Conservation (phyloP, 2,797 vertebrate species). For the Brotula barbata region DNA sequence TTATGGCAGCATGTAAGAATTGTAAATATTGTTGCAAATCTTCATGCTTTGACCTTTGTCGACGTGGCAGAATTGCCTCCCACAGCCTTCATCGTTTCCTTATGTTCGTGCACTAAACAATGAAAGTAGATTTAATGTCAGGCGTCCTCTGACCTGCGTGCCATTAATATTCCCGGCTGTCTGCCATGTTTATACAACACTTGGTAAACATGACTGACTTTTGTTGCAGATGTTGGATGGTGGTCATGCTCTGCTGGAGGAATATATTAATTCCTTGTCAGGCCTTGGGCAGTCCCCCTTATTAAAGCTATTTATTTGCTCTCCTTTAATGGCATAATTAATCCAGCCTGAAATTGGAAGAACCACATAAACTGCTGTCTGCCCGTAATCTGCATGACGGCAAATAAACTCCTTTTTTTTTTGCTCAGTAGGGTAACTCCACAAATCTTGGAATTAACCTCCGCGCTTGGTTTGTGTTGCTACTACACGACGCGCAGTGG, state of each 20-base stretch:
- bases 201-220: constrained; percentile 69
- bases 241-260: constrained; percentile 67
- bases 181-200: constrained; percentile 60
- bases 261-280: constrained; percentile 67
- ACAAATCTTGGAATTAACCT: constrained; percentile 4
- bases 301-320: constrained; percentile 73
- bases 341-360: constrained; percentile 73
- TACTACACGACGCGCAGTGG: no score
- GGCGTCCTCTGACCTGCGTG: constrained; percentile 50
- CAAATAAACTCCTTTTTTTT: constrained; percentile 55
- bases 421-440: constrained; percentile 25
- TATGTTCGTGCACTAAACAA: constrained; percentile 47
- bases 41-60: constrained; percentile 29
- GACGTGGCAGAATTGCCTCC: constrained; percentile 42
- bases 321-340: constrained; percentile 69
- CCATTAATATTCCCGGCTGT: constrained; percentile 67
- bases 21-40: not conserved
- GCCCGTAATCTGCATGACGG: constrained; percentile 58
- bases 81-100: constrained; percentile 42
- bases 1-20: not conserved
- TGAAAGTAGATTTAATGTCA: constrained; percentile 62
- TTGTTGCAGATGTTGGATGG: constrained; percentile 65
- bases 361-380: constrained; percentile 63
- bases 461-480: constrained; percentile 38
- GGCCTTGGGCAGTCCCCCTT: constrained; percentile 60